Percentiles rank a stretch among this genome's conserved stretches.
Conservation (phyloP, 2,797 vertebrate species). For the Taeniopygia guttata region DNA sequence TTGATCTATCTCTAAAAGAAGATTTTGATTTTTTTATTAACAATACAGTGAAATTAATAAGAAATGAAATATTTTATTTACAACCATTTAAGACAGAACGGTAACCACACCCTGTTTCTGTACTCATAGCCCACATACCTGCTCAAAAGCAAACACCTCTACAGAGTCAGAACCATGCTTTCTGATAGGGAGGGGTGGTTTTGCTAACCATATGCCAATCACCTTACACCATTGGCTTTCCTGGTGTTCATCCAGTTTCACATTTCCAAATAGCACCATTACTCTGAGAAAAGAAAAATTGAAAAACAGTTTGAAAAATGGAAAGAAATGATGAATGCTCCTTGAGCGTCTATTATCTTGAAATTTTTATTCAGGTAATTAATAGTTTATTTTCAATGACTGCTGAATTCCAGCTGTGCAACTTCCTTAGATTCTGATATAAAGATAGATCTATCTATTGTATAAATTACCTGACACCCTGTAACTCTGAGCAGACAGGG, state of each 20-base stretch:
- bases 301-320: neutral
- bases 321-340: neutral
- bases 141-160: neutral
- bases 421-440: neutral
- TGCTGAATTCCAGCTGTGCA: neutral
- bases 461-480: neutral
- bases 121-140: neutral
- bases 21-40: neutral
- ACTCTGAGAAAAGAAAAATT: neutral
- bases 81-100: neutral
- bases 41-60: neutral
- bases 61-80: neutral
- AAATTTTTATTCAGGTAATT: accelerated
- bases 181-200: neutral
- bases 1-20: neutral
- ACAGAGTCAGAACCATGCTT: neutral
- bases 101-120: neutral
- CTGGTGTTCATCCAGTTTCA: neutral
- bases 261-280: neutral
- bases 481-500: neutral
- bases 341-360: neutral
- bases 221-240: neutral
- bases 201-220: neutral
- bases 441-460: no score
- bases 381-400: neutral